Conservation (phyloP, 2,113 vertebrate genomes). For the Thunnus thynnus region DNA sequence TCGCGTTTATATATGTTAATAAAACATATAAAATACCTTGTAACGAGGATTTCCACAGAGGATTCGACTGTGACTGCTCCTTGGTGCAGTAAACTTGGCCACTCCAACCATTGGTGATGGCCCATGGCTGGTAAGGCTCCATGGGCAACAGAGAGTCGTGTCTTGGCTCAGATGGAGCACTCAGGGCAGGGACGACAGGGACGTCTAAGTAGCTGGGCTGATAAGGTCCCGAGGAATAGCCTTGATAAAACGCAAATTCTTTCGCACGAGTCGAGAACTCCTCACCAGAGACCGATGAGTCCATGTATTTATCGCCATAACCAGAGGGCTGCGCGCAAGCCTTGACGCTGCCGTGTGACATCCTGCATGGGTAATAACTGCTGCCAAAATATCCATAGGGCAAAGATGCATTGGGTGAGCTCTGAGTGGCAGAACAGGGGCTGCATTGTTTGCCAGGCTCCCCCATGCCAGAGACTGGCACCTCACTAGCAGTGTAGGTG, state of each 20-base stretch:
- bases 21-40: constrained; percentile 86
- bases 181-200: constrained; percentile 93
- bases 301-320: constrained; percentile 96
- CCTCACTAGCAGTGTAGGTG: constrained; percentile 89
- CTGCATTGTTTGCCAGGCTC: constrained; percentile 98
- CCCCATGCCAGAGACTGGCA: constrained; percentile 90
- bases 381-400: constrained; percentile 98
- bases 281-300: constrained; percentile 93
- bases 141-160: constrained; percentile 94
- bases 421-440: constrained; percentile 95
- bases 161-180: constrained; percentile 91
- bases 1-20: background rate
- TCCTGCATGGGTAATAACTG: constrained; percentile 96
- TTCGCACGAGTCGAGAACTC: constrained; percentile 96
- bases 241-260: constrained; percentile 98
- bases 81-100: constrained; percentile 98
- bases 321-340: constrained; percentile 92
- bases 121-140: constrained; percentile 98
- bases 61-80: constrained; percentile 94
- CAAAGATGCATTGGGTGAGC: constrained; percentile 92
- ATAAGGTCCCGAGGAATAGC: constrained; percentile 94
- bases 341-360: constrained; percentile 94
- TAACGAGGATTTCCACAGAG: constrained; percentile 96
- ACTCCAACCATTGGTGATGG: constrained; percentile 96
- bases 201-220: constrained; percentile 97